Evolutionary conservation across 2,797 vertebrate species (phyloP), one percentile per base, ranked within the genome.

Genomic region (Helicolenus hilgendorfi): DNA sequence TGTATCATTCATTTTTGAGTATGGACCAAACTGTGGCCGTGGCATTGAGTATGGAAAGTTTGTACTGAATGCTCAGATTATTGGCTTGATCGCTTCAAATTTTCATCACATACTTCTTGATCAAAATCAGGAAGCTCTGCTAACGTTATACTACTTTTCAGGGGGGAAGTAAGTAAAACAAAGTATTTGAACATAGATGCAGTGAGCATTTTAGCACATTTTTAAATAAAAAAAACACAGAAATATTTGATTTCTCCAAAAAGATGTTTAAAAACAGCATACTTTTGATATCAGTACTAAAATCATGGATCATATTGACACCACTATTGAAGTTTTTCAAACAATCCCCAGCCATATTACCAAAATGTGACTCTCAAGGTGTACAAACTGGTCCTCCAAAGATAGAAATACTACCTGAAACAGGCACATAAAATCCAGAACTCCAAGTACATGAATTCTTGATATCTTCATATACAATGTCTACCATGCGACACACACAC

Each of bases 401-500:
- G 60, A 68, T 1, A 14, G n/a, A 70, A 67, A 49, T 49, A 49
- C 45, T 49, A 81, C 36, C 18, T 68, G 26, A 82, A 83, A 73
- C 22, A 15, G 62, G 14, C 22, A 14, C 14, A 20, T 15, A 36
- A 55, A 59, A 77, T n/a, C 4, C 35, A 71, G 9, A 85, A 55
- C n/a, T 58, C 55, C 22, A 5, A 3, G 1, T 11, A n/a, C n/a
- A 53, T 29, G 49, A 62, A 71, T 62, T 63, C 45, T 49, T 72
- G 10, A 78, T 68, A 69, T 80, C n/a, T 6, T 65, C 18, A 58
- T 18, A n/a, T 31, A 65, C 76, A 70, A 18, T 58, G 82, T 65
- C 20, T 72, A 45, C 53, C 56, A 45, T 15, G 31, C 7, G 35
- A 81, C 22, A 83, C 81, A 77, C 81, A 77, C 55, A 64, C n/a